A percentile compares a stretch with the other conserved stretches of the same genome.
phyloP scores from a whole-genome alignment of 2,113 vertebrate species.

The Carollia perspicillata region DNA sequence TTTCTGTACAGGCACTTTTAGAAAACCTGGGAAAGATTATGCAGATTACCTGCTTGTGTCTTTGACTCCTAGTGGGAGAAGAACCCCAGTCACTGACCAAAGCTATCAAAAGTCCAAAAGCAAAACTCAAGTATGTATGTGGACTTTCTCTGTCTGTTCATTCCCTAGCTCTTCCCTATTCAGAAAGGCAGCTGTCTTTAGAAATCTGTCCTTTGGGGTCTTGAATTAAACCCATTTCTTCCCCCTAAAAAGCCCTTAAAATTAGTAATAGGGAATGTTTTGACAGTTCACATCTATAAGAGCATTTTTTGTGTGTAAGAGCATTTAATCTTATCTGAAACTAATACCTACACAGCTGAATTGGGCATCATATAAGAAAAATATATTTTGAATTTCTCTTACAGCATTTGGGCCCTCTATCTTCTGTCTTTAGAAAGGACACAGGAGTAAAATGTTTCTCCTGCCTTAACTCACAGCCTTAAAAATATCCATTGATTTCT shows the following conservation, averaged over 20 bases:
- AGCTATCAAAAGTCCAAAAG: not conserved
- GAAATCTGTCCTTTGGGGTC: not conserved
- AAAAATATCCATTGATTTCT: not conserved
- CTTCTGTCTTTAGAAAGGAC: not conserved
- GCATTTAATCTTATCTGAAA: slow-evolving; percentile 22
- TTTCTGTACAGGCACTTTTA: slow-evolving; percentile 8
- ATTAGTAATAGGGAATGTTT: not conserved
- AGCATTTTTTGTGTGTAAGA: not conserved
- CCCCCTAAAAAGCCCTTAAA: not conserved
- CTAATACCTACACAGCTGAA: not conserved
- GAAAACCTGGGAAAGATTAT: not conserved
- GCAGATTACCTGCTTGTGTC: not conserved
- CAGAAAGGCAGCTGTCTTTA: not conserved
- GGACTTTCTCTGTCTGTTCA: not conserved
- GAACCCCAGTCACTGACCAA: not conserved
- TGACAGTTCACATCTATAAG: not conserved
- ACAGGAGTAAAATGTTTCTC: not conserved
- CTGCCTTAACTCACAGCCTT: not conserved
- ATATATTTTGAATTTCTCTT: not conserved
- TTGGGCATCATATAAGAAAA: not conserved
- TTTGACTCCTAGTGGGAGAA: not conserved
- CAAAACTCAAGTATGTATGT: not conserved
- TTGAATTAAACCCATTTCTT: not conserved
- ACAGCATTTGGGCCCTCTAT: not conserved
- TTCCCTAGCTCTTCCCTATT: not conserved